Conservation (phyloP, 2,888 invertebrate genomes). For the Agriopis aurantiaria region DNA sequence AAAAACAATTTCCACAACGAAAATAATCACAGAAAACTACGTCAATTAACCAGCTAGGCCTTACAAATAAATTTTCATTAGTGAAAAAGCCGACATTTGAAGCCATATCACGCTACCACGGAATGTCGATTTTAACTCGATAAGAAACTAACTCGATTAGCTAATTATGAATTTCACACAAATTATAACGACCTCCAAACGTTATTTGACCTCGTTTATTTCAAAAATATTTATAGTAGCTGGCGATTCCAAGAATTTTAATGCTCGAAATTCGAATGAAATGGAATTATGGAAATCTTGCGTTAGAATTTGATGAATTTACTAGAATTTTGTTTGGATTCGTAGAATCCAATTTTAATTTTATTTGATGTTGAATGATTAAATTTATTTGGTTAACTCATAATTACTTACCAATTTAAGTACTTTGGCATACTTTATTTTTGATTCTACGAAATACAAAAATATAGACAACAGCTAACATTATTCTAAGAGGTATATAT, state of each 20-base stretch:
- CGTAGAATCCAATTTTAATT: slow-evolving; percentile 2
- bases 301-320: slow-evolving; percentile 17
- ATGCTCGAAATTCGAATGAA: slow-evolving; percentile 18
- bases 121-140: slow-evolving; percentile 53
- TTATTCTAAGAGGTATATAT: too few relatives aligned
- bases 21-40: slow-evolving; percentile 26
- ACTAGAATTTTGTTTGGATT: slow-evolving; percentile 3
- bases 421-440: too few relatives aligned
- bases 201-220: slow-evolving; percentile 49
- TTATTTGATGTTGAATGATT: slow-evolving; percentile 17
- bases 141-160: slow-evolving; percentile 65
- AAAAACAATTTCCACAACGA: slow-evolving; percentile 31
- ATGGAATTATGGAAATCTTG: slow-evolving; percentile 9
- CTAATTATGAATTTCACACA: slow-evolving; percentile 82
- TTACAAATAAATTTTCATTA: slow-evolving; percentile 44
- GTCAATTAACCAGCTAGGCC: slow-evolving; percentile 29
- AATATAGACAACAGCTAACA: too few relatives aligned
- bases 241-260: slow-evolving; percentile 29
- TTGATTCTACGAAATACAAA: too few relatives aligned
- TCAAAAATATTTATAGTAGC: slow-evolving; percentile 9
- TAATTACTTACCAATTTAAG: too few relatives aligned
- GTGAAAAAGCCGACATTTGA: slow-evolving; percentile 32
- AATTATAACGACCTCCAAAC: slow-evolving; percentile 64
- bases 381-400: too few relatives aligned
- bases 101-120: slow-evolving; percentile 31